Evolutionary conservation across 2,797 vertebrate species (phyloP), one percentile per base, ranked within the genome.

Genomic region (Crypturellus tataupa): DNA sequence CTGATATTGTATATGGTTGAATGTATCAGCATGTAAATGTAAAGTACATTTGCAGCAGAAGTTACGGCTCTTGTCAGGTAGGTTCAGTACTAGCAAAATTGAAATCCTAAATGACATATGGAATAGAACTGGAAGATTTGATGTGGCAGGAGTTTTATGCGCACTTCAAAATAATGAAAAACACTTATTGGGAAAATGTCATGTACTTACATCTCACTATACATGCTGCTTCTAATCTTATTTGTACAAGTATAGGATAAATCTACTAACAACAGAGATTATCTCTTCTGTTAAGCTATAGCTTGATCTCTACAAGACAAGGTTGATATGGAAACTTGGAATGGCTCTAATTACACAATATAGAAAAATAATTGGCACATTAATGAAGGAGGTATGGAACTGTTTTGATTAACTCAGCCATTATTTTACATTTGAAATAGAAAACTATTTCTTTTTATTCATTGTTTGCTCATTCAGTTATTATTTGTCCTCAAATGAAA

Each of bases 121-220:
- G 39, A 86, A 77, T 10, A 88, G 53, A 90, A 13, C 23, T 56
- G 69, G 65, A 95, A 95, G 76, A 94, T 84, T 33, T 68, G 65
- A 73, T 60, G 12, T 58, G 78, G 35, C 78, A 86, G 75, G 51
- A 86, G n/a, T 90, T 95, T 88, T 91, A 92, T 49, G 31, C 49
- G 65, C 3, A 8, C 72, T 96, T 96, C 77, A 96, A 93, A 96
- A 97, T 90, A 95, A 92, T 94, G 68, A 94, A 97, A 97, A 95
- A 33, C 55, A 85, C 44, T 83, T 96, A 97, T 23, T 95, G 94
- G 88, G 79, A 95, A 97, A 96, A 90, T 92, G 86, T 89, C 92
- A 94, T 90, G 88, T 91, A 63, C 73, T 87, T 83, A 64, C 80
- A 94, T 49, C 60, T 97, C 95, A 10, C 63, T 96, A 59, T 95